Percentiles rank a stretch among this genome's conserved stretches.
phyloP scores from a whole-genome alignment of 1,140 invertebrate genomes.

The Bombus sylvicola region DNA sequence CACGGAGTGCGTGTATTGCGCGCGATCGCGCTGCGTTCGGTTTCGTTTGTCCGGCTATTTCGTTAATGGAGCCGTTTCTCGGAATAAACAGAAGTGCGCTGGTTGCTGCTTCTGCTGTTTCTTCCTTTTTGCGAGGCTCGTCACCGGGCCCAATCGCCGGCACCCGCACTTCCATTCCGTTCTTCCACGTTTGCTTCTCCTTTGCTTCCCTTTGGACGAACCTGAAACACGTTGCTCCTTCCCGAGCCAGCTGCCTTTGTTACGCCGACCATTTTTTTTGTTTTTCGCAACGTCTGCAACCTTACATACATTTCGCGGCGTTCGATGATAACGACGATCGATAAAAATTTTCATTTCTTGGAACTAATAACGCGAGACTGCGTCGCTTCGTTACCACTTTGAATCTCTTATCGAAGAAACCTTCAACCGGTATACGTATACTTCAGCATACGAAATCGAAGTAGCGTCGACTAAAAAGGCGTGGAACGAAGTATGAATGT shows the following conservation, averaged over 20 bases:
- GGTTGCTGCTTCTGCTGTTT: not conserved
- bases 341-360: not conserved
- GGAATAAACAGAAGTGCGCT: conserved; percentile 66
- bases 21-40: conserved; percentile 50
- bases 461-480: not conserved
- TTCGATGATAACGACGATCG: not conserved
- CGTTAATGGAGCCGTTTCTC: conserved; percentile 73
- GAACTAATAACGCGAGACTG: not conserved
- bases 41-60: conserved; percentile 70
- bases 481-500: not conserved
- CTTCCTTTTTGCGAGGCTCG: conserved; percentile 56
- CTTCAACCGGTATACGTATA: not conserved
- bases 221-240: not conserved
- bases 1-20: conserved; percentile 36
- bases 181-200: not conserved
- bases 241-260: conserved; percentile 39
- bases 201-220: not conserved
- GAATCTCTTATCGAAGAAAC: not conserved
- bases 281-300: not conserved
- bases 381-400: not conserved
- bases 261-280: conserved; percentile 33
- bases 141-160: conserved; percentile 55
- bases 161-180: conserved; percentile 30
- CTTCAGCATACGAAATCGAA: not conserved
- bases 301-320: not conserved